A percentile compares a stretch with the other conserved stretches of the same genome.
phyloP scores from a whole-genome alignment of 1,140 invertebrate genomes.

The Drosophila bipectinata region DNA sequence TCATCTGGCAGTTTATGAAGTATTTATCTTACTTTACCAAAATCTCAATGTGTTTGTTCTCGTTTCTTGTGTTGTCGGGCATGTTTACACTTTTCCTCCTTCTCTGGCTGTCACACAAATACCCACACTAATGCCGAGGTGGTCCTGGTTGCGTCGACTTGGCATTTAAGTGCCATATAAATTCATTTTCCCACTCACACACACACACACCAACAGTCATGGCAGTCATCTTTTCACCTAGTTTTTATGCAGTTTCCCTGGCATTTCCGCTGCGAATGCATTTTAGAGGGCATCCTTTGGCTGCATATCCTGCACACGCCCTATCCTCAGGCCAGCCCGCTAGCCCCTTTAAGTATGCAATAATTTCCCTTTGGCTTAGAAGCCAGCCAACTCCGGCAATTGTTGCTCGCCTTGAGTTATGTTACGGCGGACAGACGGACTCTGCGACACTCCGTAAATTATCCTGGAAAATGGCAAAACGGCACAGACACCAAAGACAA shows the following conservation, averaged over 20 bases:
- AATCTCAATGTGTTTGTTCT: conserved; percentile 54
- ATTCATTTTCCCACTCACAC: conserved; percentile 44
- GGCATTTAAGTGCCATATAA: conserved; percentile 60
- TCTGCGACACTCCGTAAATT: conserved; percentile 77
- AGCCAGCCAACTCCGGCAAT: conserved; percentile 26
- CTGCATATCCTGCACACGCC: not conserved
- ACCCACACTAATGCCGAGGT: not conserved
- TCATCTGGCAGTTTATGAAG: conserved; percentile 32
- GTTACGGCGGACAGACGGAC: conserved; percentile 46
- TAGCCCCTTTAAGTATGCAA: conserved; percentile 50
- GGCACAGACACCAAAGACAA: conserved; percentile 19
- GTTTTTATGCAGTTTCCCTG: conserved; percentile 55
- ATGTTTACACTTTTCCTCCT: conserved; percentile 42
- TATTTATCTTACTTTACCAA: conserved; percentile 47
- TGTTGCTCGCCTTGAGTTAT: conserved; percentile 58
- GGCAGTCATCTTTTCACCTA: conserved; percentile 53
- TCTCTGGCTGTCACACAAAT: conserved; percentile 17
- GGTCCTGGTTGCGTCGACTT: conserved; percentile 26
- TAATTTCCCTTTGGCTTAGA: conserved; percentile 52
- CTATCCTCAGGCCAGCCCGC: not conserved
- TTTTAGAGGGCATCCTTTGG: conserved; percentile 3
- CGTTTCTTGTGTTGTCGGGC: conserved; percentile 27
- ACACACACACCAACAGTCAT: conserved; percentile 5
- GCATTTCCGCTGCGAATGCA: conserved; percentile 49
- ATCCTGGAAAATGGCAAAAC: conserved; percentile 16